These are phyloP conservation scores for Brachycybe producta DNA, from an alignment of 2,888 invertebrate species.

Conservation along the genomic window DNA sequence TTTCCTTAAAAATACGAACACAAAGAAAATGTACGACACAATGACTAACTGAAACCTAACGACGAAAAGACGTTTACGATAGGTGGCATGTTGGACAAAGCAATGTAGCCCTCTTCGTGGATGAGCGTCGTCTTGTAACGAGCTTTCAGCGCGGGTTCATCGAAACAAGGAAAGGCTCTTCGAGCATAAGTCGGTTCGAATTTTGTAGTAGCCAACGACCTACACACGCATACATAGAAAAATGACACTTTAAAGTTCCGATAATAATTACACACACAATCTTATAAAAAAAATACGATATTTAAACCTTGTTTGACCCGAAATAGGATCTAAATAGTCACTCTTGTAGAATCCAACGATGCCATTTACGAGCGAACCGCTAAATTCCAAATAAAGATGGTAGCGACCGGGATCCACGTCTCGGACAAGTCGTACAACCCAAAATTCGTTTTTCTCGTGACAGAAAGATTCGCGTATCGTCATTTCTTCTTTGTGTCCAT, in stretches of 20 bases:
- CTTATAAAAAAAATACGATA: conserved; percentile 21
- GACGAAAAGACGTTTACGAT: background rate
- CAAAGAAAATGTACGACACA: too few species aligned
- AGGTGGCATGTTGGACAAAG: conserved; percentile 76
- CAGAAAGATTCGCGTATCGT: background rate
- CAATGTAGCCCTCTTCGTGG: conserved; percentile 50
- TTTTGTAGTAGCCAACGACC: conserved; percentile 75
- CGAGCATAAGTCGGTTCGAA: conserved; percentile 91
- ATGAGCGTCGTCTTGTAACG: conserved; percentile 63
- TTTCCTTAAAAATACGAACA: too few species aligned
- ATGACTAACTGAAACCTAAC: background rate
- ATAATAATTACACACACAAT: too few species aligned
- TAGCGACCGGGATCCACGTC: conserved; percentile 36
- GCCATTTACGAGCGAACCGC: conserved; percentile 49
- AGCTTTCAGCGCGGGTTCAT: conserved; percentile 84
- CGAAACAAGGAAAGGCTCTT: conserved; percentile 87
- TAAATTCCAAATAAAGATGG: conserved; percentile 45
- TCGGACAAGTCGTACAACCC: background rate
- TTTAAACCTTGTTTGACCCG: background rate
- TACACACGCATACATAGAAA: conserved; percentile 41
- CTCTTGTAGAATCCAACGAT: conserved; percentile 63
- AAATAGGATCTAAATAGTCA: conserved; percentile 35
- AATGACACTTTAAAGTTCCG: background rate
- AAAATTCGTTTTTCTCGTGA: conserved; percentile 5
- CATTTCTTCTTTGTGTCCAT: background rate